Percentiles rank a stretch among this genome's conserved stretches.
These are phyloP conservation scores for Pelodytes ibericus DNA, from an alignment of 2,797 vertebrate species.

Conservation along the genomic window DNA sequence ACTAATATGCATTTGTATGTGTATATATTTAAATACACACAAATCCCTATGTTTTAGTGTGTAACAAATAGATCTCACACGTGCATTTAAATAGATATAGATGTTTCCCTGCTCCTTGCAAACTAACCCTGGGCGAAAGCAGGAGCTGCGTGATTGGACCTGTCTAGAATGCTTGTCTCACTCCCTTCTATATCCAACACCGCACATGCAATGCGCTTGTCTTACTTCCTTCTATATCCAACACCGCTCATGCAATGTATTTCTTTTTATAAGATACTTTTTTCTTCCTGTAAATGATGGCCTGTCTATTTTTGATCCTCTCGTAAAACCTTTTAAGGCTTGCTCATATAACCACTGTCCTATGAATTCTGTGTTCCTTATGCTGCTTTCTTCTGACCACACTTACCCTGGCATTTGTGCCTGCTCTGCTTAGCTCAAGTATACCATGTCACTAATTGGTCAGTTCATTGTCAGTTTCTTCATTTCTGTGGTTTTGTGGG, in stretches of 20 bases:
- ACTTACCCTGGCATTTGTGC: too few relatives aligned
- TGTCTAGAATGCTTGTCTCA: not conserved
- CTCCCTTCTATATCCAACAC: not conserved
- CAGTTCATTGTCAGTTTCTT: conserved; percentile 3
- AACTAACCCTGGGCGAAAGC: not conserved
- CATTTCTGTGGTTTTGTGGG: conserved; percentile 35
- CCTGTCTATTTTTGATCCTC: too few relatives aligned
- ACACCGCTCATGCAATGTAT: not conserved
- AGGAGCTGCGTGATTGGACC: conserved; percentile 24
- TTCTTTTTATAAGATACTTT: not conserved
- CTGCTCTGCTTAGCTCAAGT: too few relatives aligned
- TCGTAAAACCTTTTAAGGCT: too few relatives aligned
- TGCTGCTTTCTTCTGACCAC: not conserved
- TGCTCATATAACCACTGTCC: too few relatives aligned
- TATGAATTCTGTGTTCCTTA: too few relatives aligned
- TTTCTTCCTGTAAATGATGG: not conserved
- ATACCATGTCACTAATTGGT: not conserved
- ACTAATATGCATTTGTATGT: not conserved
- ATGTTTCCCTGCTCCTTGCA: not conserved
- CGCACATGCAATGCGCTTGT: too few relatives aligned
- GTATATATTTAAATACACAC: not conserved
- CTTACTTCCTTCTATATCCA: too few relatives aligned
- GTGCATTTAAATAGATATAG: not conserved
- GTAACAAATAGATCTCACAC: too few relatives aligned
- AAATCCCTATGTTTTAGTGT: too few relatives aligned